These are phyloP conservation scores for Nasua narica DNA, from an alignment of 2,797 vertebrate genomes.

Conservation along the genomic window DNA sequence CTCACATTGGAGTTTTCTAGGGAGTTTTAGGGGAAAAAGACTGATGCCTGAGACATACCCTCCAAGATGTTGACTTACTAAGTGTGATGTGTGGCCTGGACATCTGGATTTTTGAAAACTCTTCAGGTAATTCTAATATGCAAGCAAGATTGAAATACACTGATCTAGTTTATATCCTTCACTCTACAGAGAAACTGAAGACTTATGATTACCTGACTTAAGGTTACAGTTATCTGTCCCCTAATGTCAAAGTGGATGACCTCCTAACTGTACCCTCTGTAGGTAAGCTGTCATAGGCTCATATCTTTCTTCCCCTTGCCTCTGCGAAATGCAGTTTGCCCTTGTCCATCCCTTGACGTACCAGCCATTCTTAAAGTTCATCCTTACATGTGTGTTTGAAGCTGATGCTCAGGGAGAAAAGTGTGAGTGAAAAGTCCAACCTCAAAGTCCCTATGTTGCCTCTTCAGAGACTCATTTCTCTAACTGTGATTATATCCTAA, in stretches of 20 bases:
- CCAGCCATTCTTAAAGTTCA: neutral
- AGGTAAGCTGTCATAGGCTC: neutral
- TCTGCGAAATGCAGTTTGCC: neutral
- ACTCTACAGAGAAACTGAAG: slow-evolving; percentile 14
- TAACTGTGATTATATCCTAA: neutral
- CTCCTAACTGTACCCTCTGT: neutral
- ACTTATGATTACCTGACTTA: neutral
- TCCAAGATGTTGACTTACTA: neutral
- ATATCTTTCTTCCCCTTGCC: neutral
- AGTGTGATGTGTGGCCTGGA: neutral
- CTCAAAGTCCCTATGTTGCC: neutral
- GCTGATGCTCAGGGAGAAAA: neutral
- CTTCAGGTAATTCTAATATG: neutral
- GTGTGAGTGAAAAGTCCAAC: neutral
- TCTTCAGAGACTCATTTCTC: neutral
- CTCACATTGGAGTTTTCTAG: neutral
- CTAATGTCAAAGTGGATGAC: neutral
- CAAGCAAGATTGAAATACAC: neutral
- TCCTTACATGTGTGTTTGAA: neutral
- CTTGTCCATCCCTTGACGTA: neutral
- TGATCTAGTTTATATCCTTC: neutral
- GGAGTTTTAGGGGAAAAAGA: neutral
- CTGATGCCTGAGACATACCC: neutral
- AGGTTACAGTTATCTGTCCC: neutral
- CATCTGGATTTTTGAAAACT: neutral